A percentile compares a stretch with the other conserved stretches of the same genome.
phyloP scores from a whole-genome alignment of 2,797 vertebrate genomes.

The Cuculus canorus region DNA sequence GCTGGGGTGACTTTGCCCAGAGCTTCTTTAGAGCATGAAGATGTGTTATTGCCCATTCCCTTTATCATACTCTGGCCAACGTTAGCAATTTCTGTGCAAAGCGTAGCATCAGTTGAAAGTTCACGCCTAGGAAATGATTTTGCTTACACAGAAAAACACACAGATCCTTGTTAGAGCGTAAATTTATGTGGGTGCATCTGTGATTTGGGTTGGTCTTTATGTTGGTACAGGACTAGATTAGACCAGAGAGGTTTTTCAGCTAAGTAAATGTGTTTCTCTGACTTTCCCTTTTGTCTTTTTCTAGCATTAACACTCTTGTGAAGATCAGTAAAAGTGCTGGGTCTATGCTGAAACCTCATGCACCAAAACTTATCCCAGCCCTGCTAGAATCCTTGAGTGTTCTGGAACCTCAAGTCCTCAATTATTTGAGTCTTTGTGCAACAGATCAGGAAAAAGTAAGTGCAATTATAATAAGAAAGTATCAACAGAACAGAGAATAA shows the following conservation, averaged over 20 bases:
- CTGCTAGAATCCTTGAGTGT: slow-evolving; percentile 93
- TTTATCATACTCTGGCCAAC: not conserved
- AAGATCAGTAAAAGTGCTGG: slow-evolving; percentile 98
- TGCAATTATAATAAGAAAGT: not conserved
- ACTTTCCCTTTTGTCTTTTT: not conserved
- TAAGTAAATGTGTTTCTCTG: not conserved
- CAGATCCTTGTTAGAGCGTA: not conserved
- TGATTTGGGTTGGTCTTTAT: not conserved
- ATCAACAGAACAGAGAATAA: not conserved
- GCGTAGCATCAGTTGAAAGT: not conserved
- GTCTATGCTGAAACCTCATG: slow-evolving; percentile 91
- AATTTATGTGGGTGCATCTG: not conserved
- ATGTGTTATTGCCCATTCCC: not conserved
- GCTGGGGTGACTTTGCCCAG: not conserved
- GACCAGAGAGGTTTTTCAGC: not conserved
- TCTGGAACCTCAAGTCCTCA: slow-evolving; percentile 95
- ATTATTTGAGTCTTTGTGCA: slow-evolving; percentile 95
- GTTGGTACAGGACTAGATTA: not conserved
- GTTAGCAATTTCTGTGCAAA: not conserved
- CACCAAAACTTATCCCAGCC: slow-evolving; percentile 92
- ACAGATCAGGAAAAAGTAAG: slow-evolving; percentile 97
- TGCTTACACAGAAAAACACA: not conserved
- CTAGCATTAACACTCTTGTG: slow-evolving; percentile 95
- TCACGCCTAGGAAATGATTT: not conserved
- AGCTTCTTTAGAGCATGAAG: not conserved